Base-by-base conservation (phyloP, 2,888 invertebrate genomes). In the Masnerella sp. region DNA sequence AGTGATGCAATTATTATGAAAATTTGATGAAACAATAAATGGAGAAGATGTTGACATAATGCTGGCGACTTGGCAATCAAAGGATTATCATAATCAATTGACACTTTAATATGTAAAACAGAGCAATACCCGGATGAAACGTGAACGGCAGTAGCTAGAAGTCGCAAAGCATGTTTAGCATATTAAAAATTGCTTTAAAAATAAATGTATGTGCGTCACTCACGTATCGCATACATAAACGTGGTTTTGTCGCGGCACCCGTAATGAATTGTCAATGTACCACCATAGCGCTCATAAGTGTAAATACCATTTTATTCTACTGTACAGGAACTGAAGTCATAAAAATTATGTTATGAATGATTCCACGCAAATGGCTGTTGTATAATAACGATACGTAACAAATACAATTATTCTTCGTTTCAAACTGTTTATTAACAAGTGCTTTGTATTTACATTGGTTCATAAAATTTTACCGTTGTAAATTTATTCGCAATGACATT, bases 241-340 rank as follows among this genome's bases (percentile, higher is more conserved):
- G 18, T 17, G 18, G 32, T 49, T 49, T 49, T 49, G 17, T 18
- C 17, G 15, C 15, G 17, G 18, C 18, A 17, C 11, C 32, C n/a
- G 49, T 32, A 34, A 34, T 51, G 49, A 51, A 51, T 51, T 12
- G 20, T 34, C 49, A 51, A 34, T 51, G 49, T 34, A 12, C 17
- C 20, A 51, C 49, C 34, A 20, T 18, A 12, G 34, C 4, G 12
- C 17, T 43, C 43, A 22, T 43, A 43, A 43, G 22, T 43, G 20
- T 11, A 22, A 43, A 43, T 43, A 8, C n/a, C 43, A 43, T 43
- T 43, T 43, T 22, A 11, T 22, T 43, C 20, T 17, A 12, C 22
- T 2, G n/a, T n/a, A n/a, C n/a, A n/a, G n/a, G n/a, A n/a, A n/a
- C n/a, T n/a, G n/a, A n/a, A n/a, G n/a, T n/a, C 49, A 17, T 51